Evolutionary conservation across 2,888 invertebrate species (phyloP).

Genomic region (Nipponacmea schrenckii): DNA sequence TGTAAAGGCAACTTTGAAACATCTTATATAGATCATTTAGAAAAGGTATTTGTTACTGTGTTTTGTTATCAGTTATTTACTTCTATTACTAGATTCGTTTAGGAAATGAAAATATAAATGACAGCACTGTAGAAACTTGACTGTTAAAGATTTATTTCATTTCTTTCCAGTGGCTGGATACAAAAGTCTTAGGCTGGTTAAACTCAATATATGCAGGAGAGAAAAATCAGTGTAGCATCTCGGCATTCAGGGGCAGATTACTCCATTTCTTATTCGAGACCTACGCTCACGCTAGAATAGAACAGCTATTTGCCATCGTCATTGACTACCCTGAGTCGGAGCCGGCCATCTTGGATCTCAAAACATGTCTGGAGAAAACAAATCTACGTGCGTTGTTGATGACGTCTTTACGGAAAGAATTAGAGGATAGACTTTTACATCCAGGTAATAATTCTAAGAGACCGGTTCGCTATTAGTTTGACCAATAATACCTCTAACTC

Average conservation of each 20-base stretch:
- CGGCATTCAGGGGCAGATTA: slow-evolving; percentile 69
- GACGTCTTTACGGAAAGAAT: slow-evolving; percentile 80
- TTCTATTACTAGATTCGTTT: no score
- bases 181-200: slow-evolving; percentile 87
- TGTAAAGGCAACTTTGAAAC: slow-evolving; percentile 89
- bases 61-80: slow-evolving; percentile 14
- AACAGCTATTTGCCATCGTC: slow-evolving; percentile 94
- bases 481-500: no score
- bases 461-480: no score
- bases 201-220: slow-evolving; percentile 77
- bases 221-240: slow-evolving; percentile 47
- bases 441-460: slow-evolving; percentile 70
- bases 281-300: slow-evolving; percentile 87
- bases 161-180: slow-evolving; percentile 80
- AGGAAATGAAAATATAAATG: no score
- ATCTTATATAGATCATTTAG: slow-evolving; percentile 80
- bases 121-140: no score
- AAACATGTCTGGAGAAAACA: slow-evolving; percentile 85
- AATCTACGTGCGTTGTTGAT: slow-evolving; percentile 78
- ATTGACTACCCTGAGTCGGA: slow-evolving; percentile 97
- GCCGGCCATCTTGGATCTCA: slow-evolving; percentile 90
- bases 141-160: neutral
- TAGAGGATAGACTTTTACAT: slow-evolving; percentile 88
- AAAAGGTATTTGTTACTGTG: slow-evolving; percentile 75
- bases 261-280: slow-evolving; percentile 87